Conservation (phyloP, 2,113 vertebrate species). For the Microcebus lehilahytsara region DNA sequence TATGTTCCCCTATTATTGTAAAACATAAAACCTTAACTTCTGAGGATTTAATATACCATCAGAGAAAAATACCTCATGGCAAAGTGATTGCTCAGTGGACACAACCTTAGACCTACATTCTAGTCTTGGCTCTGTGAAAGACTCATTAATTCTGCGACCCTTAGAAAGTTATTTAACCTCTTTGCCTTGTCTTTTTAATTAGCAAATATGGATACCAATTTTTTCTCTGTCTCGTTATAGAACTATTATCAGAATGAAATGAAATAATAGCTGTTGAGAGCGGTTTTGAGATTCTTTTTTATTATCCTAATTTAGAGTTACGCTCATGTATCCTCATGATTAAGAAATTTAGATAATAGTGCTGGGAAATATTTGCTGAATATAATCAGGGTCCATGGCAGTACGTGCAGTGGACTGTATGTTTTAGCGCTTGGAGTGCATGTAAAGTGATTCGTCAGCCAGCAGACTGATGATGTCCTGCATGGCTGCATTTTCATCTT, state of each 20-base stretch:
- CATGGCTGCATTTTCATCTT: neutral
- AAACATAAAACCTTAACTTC: constrained; percentile 56
- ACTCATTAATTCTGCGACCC: neutral
- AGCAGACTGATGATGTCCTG: neutral
- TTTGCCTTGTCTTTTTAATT: neutral
- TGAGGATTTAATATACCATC: constrained; percentile 18
- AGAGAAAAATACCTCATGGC: neutral
- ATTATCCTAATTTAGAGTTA: neutral
- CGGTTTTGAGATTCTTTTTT: neutral
- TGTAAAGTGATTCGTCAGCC: neutral
- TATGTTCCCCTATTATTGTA: constrained; percentile 46
- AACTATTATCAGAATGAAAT: neutral
- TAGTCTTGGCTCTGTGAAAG: neutral
- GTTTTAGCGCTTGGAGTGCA: neutral
- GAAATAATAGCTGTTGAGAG: neutral
- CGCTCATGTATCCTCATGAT: neutral
- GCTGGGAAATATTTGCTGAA: neutral
- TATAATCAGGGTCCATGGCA: too few species aligned
- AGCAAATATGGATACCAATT: neutral
- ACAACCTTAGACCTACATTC: neutral
- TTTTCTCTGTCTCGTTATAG: neutral
- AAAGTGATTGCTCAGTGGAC: neutral
- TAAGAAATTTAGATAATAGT: neutral
- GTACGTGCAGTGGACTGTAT: neutral
- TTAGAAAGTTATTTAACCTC: neutral